Evolutionary conservation across 2,113 vertebrate genomes (phyloP).

Genomic region (Salvelinus namaycush): DNA sequence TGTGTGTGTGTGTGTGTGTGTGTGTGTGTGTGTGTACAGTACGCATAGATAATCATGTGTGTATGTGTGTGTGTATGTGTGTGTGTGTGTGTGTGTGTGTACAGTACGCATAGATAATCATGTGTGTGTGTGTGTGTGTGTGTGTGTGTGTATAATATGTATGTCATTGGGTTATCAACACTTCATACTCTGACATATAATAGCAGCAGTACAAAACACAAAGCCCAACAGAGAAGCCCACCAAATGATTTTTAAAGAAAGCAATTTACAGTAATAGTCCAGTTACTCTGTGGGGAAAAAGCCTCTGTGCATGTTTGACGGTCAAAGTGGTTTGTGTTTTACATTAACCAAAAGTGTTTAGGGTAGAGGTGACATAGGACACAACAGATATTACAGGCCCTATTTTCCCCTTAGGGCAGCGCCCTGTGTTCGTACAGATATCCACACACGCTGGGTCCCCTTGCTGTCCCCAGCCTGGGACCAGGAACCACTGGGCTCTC

Average conservation of each 20-base stretch:
- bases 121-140: conserved; percentile 16
- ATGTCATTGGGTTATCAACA: conserved; percentile 37
- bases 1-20: background rate
- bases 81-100: background rate
- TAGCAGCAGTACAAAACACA: conserved; percentile 52
- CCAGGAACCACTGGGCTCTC: background rate
- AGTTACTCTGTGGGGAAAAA: conserved; percentile 42
- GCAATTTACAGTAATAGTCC: conserved; percentile 73
- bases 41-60: too few relatives aligned
- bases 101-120: too few relatives aligned
- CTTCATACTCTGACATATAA: conserved; percentile 47
- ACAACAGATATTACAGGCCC: background rate
- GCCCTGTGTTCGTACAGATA: background rate
- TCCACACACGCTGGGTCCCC: background rate
- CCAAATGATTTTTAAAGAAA: conserved; percentile 65
- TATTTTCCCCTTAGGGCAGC: background rate
- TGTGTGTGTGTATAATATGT: conserved; percentile 14
- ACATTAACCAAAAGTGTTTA: conserved; percentile 51
- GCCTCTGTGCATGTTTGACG: conserved; percentile 50
- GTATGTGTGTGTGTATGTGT: conserved; percentile 19
- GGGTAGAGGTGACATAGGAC: conserved; percentile 33
- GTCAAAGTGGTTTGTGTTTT: conserved; percentile 52
- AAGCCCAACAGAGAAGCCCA: conserved; percentile 49
- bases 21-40: too few relatives aligned
- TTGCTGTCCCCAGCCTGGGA: background rate